Percentiles rank a stretch among this genome's conserved stretches.
phyloP scores from a whole-genome alignment of 1,140 invertebrate species.

The Drosophila truncata region DNA sequence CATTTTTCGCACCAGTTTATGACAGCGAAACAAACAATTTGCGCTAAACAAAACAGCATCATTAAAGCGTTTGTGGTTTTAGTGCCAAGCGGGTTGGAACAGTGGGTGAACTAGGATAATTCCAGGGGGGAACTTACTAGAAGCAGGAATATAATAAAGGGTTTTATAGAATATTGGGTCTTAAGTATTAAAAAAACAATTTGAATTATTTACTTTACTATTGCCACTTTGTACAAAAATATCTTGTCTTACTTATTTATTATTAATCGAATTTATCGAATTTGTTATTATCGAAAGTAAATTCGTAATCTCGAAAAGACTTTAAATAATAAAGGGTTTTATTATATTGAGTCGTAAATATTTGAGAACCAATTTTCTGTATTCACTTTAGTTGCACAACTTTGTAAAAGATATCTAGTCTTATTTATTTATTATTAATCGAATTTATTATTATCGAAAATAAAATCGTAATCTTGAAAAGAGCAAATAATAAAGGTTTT shows the following conservation, averaged over 20 bases:
- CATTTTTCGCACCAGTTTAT: constrained; percentile 84
- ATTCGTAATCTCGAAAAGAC: not conserved
- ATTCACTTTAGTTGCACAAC: not conserved
- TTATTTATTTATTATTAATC: too few species aligned
- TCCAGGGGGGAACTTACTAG: not conserved
- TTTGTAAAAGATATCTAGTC: not conserved
- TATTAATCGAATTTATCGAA: too few species aligned
- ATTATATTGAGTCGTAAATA: too few species aligned
- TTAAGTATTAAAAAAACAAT: not conserved
- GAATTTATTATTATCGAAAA: too few species aligned
- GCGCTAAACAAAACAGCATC: constrained; percentile 85
- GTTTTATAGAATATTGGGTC: too few species aligned
- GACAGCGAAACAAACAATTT: constrained; percentile 84
- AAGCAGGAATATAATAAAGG: not conserved
- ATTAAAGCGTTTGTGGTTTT: constrained; percentile 85
- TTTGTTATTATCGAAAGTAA: too few species aligned
- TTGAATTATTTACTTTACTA: not conserved
- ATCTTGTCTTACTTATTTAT: too few species aligned
- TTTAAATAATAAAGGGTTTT: too few species aligned
- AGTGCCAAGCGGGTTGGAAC: constrained; percentile 67
- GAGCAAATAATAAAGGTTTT: not conserved
- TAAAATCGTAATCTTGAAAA: not conserved
- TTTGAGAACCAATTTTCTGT: not conserved
- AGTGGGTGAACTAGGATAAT: constrained; percentile 2
- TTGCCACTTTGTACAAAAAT: not conserved